Conservation (phyloP, 37 sponge, comb jelly and placozoan genomes). For the Tethya wilhelma region DNA sequence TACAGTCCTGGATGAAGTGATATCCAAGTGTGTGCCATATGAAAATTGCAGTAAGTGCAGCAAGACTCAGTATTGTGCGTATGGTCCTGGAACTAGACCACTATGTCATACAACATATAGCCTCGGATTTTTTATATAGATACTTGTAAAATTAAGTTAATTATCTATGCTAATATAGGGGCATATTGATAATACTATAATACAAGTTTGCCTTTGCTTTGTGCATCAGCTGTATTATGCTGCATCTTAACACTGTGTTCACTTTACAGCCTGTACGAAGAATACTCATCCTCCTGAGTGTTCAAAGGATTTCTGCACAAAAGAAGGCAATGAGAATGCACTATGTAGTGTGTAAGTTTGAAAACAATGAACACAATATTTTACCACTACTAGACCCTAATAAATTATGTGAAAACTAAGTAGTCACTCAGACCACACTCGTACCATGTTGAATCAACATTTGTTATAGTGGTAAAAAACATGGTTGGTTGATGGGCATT, state of each 20-base stretch:
- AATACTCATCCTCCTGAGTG: slow-evolving; percentile 23
- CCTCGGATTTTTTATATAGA: neutral
- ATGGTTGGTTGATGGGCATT: no score
- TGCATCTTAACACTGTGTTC: no score
- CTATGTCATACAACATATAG: neutral
- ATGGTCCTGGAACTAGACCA: neutral
- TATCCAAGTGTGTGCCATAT: neutral
- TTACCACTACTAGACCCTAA: no score
- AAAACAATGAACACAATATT: no score
- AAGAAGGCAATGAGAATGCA: neutral
- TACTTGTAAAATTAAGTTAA: neutral
- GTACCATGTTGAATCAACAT: no score
- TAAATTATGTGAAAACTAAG: no score
- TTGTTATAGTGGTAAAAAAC: no score
- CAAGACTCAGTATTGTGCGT: neutral
- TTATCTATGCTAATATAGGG: neutral
- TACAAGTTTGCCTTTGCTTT: no score
- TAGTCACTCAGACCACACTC: no score
- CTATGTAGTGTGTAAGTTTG: slow-evolving; percentile 19
- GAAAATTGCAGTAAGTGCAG: neutral
- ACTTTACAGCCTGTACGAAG: no score
- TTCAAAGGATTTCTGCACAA: slow-evolving; percentile 7
- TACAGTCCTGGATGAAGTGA: neutral
- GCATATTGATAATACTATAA: neutral
- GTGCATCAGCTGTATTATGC: no score